Evolutionary conservation across 2,113 vertebrate genomes (phyloP), one percentile per base, ranked within the genome.

Genomic region (Acanthochromis polyacanthus): DNA sequence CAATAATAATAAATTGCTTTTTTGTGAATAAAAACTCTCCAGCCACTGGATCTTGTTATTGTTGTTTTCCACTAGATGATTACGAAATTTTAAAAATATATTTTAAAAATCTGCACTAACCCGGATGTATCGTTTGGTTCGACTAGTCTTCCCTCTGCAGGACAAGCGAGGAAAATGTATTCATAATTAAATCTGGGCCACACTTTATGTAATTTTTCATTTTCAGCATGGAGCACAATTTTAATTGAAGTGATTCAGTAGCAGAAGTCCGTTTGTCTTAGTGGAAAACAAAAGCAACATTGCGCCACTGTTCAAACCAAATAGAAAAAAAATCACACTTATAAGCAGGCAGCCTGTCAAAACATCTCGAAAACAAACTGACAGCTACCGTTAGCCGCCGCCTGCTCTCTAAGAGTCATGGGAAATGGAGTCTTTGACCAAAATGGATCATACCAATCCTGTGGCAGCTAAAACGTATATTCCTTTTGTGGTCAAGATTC

Each of bases 371-470:
- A 45, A 22, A 52, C 25, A 22, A 14, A 3, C 15, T 51, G 45
- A 40, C 56, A 55, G 63, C 32, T 52, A 11, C n/a, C 8, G 2
- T 48, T 11, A 10, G 52, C 60, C 2, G 17, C 12, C 1, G 20
- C 4, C 1, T 6, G 12, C 3, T 28, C 46, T 0, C 17, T 0
- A 4, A 0, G 69, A 6, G 68, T 85, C 10, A 15, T 88, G 89
- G 92, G 89, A 88, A 77, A 87, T 74, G 84, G 1, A 82, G 90
- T 92, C 59, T 79, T 77, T 38, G 0, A 0, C 4, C 3, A 40
- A 52, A 82, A 30, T 40, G 84, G 89, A 73, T 52, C 65, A 71
- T 88, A 92, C 92, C 90, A 93, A 50, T 53, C 3, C 8, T 43
- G 3, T 4, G 1, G 17, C 3, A 15, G 4, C 10, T 43, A 22